Percentiles rank a stretch among this genome's conserved stretches.
Evolutionary conservation across 2,113 vertebrate species (phyloP).

Genomic region (Pituophis catenifer): DNA sequence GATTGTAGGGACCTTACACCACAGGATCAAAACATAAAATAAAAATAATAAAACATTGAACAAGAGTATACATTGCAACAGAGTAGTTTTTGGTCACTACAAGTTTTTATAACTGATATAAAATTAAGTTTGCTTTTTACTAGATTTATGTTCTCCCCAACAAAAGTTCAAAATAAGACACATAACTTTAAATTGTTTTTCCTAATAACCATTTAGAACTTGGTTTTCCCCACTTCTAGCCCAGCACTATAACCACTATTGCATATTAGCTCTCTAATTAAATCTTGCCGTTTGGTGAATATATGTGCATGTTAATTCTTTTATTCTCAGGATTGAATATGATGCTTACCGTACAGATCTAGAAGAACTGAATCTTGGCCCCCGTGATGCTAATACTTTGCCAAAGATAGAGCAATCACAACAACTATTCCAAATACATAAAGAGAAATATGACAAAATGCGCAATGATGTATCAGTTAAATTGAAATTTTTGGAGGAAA

Average conservation of each 20-base stretch:
- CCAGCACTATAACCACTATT: neutral
- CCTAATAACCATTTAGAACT: neutral
- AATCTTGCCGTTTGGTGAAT: neutral
- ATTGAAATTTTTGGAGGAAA: slow-evolving; percentile 96
- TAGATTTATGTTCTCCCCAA: neutral
- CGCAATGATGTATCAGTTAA: slow-evolving; percentile 90
- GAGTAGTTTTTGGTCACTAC: neutral
- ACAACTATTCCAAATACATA: slow-evolving; percentile 87
- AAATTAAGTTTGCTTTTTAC: neutral
- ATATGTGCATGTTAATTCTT: slow-evolving; percentile 22
- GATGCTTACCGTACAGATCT: slow-evolving; percentile 96
- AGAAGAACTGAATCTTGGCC: slow-evolving; percentile 94
- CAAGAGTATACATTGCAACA: neutral
- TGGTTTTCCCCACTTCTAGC: neutral
- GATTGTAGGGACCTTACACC: neutral
- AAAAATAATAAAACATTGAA: neutral
- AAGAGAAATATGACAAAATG: slow-evolving; percentile 97
- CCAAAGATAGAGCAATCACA: slow-evolving; percentile 94
- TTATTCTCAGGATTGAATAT: slow-evolving; percentile 84
- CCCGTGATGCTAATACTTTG: slow-evolving; percentile 87
- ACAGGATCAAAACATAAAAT: neutral
- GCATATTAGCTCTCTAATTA: neutral
- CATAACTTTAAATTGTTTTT: neutral
- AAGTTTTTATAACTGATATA: neutral
- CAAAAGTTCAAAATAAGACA: neutral